These are phyloP conservation scores for Pseudoatta argentina DNA, from an alignment of 1,140 invertebrate species.

Conservation along the genomic window DNA sequence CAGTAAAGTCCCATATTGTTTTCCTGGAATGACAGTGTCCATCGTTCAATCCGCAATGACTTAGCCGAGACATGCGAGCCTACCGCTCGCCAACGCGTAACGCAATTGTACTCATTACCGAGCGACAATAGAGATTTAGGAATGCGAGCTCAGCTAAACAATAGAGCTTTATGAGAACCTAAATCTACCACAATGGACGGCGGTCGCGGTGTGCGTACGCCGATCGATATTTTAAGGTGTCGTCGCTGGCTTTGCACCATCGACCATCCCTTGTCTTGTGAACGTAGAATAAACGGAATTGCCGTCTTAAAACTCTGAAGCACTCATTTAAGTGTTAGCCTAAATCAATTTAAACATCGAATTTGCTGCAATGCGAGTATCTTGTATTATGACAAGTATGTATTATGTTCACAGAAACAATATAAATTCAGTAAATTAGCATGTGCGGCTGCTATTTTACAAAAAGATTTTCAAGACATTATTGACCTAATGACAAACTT, in stretches of 20 bases:
- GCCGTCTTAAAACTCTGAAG: slow-evolving; percentile 2
- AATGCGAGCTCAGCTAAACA: slow-evolving; percentile 82
- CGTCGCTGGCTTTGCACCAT: slow-evolving; percentile 29
- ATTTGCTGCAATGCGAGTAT: background rate
- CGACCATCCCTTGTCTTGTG: slow-evolving; percentile 4
- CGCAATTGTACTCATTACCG: slow-evolving; percentile 77
- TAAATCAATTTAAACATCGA: background rate
- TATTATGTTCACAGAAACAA: background rate
- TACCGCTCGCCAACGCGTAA: slow-evolving; percentile 71
- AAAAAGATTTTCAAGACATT: background rate
- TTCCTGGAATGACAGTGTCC: slow-evolving; percentile 63
- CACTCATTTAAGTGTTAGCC: background rate
- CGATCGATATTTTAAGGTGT: slow-evolving; percentile 73
- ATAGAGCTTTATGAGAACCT: slow-evolving; percentile 82
- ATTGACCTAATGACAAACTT: background rate
- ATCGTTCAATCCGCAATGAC: slow-evolving; percentile 72
- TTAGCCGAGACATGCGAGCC: slow-evolving; percentile 71
- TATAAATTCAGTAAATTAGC: background rate
- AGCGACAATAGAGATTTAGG: slow-evolving; percentile 83
- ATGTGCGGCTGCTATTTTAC: background rate
- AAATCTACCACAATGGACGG: slow-evolving; percentile 79
- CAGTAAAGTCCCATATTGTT: slow-evolving; percentile 57
- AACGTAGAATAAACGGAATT: slow-evolving; percentile 22
- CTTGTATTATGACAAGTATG: too few relatives aligned
- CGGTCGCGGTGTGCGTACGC: slow-evolving; percentile 41